A percentile compares a stretch with the other conserved stretches of the same genome.
Evolutionary conservation across 1,140 invertebrate species (phyloP).

Genomic region (Cecropterus lyciades): DNA sequence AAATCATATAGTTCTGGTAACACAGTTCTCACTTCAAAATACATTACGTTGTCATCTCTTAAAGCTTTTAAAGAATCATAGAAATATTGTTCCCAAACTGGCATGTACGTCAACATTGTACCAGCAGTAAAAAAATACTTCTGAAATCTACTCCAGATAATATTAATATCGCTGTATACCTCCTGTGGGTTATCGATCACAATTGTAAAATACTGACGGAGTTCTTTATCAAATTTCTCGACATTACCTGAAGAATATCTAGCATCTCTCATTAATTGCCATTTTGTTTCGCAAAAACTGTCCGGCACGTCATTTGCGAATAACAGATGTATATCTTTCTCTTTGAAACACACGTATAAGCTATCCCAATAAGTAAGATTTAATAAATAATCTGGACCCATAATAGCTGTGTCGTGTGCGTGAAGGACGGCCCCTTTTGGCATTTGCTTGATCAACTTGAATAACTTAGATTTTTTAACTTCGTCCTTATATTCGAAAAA

Average conservation of each 20-base stretch:
- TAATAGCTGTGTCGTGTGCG: conserved; percentile 87
- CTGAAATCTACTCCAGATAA: conserved; percentile 89
- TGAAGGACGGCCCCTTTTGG: conserved; percentile 91
- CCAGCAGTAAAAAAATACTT: conserved; percentile 86
- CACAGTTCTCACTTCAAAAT: conserved; percentile 89
- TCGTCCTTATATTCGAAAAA: conserved; percentile 87
- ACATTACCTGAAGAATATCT: conserved; percentile 81
- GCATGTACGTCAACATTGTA: conserved; percentile 88
- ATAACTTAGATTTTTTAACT: conserved; percentile 88
- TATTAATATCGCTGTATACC: conserved; percentile 86
- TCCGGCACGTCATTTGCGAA: conserved; percentile 68
- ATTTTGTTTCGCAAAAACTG: conserved; percentile 60
- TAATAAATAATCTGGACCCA: conserved; percentile 87
- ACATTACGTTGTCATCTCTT: conserved; percentile 92
- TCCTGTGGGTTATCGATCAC: conserved; percentile 85
- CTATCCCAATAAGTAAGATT: conserved; percentile 88
- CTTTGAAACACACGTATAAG: conserved; percentile 87
- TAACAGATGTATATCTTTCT: conserved; percentile 49
- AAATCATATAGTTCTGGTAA: conserved; percentile 87
- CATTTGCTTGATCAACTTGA: conserved; percentile 87
- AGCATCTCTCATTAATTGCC: conserved; percentile 85
- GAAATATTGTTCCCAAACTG: conserved; percentile 89
- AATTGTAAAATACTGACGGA: conserved; percentile 86
- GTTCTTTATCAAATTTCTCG: conserved; percentile 84
- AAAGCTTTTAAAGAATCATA: conserved; percentile 89